These are phyloP conservation scores for Diadophis punctatus DNA, from an alignment of 2,113 vertebrate genomes.

Conservation along the genomic window DNA sequence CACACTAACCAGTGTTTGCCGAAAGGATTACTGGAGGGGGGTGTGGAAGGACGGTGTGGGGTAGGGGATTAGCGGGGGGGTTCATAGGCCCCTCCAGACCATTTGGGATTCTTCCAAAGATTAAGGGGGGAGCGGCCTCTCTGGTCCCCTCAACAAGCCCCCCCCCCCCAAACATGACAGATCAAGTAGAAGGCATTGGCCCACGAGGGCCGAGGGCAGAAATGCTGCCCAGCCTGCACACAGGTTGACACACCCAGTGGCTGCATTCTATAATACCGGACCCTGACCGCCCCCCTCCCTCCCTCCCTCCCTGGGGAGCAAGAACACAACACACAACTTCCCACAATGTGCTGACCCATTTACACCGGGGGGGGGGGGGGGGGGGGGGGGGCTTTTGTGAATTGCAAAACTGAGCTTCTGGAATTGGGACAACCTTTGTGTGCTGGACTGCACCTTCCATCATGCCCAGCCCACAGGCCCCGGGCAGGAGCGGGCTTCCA, in stretches of 20 bases:
- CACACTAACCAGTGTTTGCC: not conserved
- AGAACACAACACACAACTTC: not conserved
- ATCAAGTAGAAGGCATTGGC: not conserved
- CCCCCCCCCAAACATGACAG: not conserved
- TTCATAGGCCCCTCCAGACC: not conserved
- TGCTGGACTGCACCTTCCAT: not conserved
- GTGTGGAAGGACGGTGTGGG: not conserved
- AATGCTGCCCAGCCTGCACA: not conserved
- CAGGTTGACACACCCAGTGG: not conserved
- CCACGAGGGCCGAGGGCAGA: too few relatives aligned
- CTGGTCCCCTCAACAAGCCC: not conserved
- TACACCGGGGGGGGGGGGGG: not conserved
- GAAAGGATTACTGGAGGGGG: not conserved
- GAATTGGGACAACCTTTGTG: too few relatives aligned
- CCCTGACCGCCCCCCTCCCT: too few relatives aligned
- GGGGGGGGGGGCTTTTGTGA: too few relatives aligned
- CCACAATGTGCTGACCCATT: not conserved
- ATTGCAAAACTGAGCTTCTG: not conserved
- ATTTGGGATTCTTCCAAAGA: not conserved
- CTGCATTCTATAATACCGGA: not conserved
- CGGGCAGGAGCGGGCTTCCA: not conserved
- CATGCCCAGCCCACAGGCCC: not conserved
- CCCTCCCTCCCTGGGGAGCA: too few relatives aligned
- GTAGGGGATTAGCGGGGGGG: not conserved
- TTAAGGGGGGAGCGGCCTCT: not conserved